Base-by-base conservation (phyloP, 2,113 vertebrate genomes). In the Nerophis ophidion region DNA sequence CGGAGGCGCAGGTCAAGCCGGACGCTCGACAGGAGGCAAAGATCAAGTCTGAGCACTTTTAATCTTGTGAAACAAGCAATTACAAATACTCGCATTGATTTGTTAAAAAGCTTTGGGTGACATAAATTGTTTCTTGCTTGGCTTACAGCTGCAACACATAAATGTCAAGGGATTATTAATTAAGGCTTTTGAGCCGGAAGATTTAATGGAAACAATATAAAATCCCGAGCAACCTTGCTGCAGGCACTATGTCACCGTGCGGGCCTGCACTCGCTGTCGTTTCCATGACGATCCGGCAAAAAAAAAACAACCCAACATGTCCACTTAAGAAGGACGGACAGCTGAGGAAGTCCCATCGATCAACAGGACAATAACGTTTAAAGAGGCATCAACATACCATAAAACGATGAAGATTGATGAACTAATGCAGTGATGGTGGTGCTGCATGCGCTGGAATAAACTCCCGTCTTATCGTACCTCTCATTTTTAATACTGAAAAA, bases 61-160 rank as follows among this genome's bases (percentile, higher is more conserved):
- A 95, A 97, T 98, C 94, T 98, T 95, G 92, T 98, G 96, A 96
- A 96, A 98, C 96, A 98, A 97, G 93, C 93, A 95, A 98, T 99
- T 98, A 98, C 96, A 96, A 97, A 99, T 94, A 97, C 92, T 94
- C 91, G 91, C 93, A 98, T 97, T 93, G 96, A 99, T 98, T 96
- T 93, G 93, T 95, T 99, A 96, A 99, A 99, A 98, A 95, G 97
- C 96, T 98, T 94, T 91, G 84, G 92, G 92, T 93, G 94, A 96
- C 94, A 97, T 97, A 96, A 98, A 98, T 97, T 93, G 93, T 94
- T 97, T 94, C 92, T 89, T 91, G 91, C 93, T 93, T 91, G 93
- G 94, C 93, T 93, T 93, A 93, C 92, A 92, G 92, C 93, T 90
- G 83, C 85, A 90, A 92, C 91, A 91, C 90, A 94, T 95, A 95